These are phyloP conservation scores for Nysson spinosus DNA, from an alignment of 2,888 invertebrate genomes.

Conservation along the genomic window DNA sequence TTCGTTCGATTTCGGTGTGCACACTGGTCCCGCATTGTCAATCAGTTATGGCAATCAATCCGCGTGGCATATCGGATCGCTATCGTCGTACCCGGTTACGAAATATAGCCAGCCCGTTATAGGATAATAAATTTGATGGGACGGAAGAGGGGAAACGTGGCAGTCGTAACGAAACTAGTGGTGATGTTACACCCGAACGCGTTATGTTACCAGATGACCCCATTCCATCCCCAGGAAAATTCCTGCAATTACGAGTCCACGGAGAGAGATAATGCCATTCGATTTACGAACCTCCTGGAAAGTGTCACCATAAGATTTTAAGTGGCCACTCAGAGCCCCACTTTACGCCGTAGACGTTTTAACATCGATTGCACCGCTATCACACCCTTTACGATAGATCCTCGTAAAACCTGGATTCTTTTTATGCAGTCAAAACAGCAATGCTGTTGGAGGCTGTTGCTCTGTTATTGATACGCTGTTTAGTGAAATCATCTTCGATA, in stretches of 20 bases:
- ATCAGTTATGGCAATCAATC: slow-evolving; percentile 4
- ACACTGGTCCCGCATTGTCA: neutral
- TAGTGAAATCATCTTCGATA: too few species aligned
- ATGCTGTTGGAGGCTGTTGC: too few species aligned
- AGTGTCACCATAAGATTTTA: slow-evolving; percentile 40
- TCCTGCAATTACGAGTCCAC: neutral
- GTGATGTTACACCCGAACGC: too few species aligned
- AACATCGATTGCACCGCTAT: slow-evolving; percentile 33
- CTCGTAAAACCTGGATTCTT: neutral
- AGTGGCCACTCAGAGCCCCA: slow-evolving; percentile 36
- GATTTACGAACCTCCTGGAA: slow-evolving; percentile 15
- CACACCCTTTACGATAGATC: slow-evolving; percentile 33
- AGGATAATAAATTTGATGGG: neutral
- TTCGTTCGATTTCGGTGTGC: neutral
- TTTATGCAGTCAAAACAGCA: neutral
- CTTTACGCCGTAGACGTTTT: slow-evolving; percentile 33
- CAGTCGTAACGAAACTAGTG: too few species aligned
- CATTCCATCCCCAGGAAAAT: slow-evolving; percentile 6
- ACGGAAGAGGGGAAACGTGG: neutral
- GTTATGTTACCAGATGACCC: neutral
- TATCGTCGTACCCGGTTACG: neutral
- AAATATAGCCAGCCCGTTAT: neutral
- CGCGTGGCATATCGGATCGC: neutral
- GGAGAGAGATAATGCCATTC: slow-evolving; percentile 27
- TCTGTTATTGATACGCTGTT: too few species aligned